phyloP scores from a whole-genome alignment of 1,140 invertebrate genomes.

The Lordiphosa clarofinis region DNA sequence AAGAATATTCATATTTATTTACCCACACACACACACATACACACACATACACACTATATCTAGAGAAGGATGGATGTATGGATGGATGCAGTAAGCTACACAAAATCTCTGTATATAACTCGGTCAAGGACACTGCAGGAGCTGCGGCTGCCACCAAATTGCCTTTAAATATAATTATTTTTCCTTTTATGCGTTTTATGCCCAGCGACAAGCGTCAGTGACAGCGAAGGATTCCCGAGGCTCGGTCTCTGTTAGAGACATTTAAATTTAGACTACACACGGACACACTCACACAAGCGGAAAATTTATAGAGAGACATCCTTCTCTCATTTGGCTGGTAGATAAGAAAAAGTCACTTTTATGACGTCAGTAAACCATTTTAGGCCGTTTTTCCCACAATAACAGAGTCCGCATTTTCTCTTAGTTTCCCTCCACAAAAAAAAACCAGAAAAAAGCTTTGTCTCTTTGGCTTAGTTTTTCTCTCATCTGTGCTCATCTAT shows the following conservation, averaged over 20 bases:
- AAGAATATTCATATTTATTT: constrained; percentile 36
- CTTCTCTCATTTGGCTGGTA: constrained; percentile 52
- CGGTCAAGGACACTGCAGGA: constrained; percentile 76
- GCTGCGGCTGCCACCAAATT: constrained; percentile 69
- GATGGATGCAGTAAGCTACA: background rate
- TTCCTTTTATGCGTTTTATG: constrained; percentile 51
- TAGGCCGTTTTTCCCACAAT: constrained; percentile 45
- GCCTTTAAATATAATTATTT: constrained; percentile 78
- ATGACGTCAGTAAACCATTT: constrained; percentile 76
- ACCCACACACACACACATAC: constrained; percentile 50
- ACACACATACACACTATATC: constrained; percentile 25
- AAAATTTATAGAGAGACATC: constrained; percentile 29
- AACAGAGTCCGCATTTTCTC: constrained; percentile 23
- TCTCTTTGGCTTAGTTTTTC: constrained; percentile 15
- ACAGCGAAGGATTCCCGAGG: constrained; percentile 32
- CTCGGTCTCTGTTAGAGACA: constrained; percentile 52
- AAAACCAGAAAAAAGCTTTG: too few relatives aligned
- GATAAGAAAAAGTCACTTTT: constrained; percentile 76
- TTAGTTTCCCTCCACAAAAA: constrained; percentile 3
- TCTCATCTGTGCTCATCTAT: constrained; percentile 40
- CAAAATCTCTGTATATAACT: constrained; percentile 35
- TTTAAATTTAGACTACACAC: constrained; percentile 66
- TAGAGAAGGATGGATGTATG: background rate
- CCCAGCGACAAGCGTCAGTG: constrained; percentile 46
- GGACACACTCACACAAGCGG: constrained; percentile 30